phyloP scores from a whole-genome alignment of 2,797 vertebrate genomes.

The Aplochiton taeniatus region DNA sequence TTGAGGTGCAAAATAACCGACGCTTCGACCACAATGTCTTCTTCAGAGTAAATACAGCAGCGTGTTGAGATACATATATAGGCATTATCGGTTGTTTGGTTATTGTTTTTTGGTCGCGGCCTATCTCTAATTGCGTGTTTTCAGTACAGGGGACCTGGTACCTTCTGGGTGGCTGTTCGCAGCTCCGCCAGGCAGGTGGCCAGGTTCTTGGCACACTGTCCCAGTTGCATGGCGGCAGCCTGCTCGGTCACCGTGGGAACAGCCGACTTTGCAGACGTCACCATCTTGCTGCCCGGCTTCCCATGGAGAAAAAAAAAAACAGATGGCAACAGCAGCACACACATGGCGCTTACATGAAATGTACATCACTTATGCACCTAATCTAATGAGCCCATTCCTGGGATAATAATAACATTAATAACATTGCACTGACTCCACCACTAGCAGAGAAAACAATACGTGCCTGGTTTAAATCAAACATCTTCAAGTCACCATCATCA shows the following conservation, averaged over 20 bases:
- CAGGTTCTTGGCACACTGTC: slow-evolving; percentile 97
- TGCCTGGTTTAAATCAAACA: too few species aligned
- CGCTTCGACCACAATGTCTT: too few species aligned
- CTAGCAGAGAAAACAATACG: too few species aligned
- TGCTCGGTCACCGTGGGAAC: slow-evolving; percentile 95
- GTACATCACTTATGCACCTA: too few species aligned
- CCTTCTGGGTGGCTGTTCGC: slow-evolving; percentile 94
- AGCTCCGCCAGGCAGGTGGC: slow-evolving; percentile 96
- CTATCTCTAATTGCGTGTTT: slow-evolving; percentile 11
- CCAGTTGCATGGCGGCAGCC: slow-evolving; percentile 96
- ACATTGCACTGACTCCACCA: too few species aligned
- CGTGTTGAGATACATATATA: too few species aligned
- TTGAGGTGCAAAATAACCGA: too few species aligned
- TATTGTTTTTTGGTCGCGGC: not conserved
- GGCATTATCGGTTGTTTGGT: too few species aligned
- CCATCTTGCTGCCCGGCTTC: slow-evolving; percentile 98
- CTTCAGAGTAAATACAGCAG: too few species aligned
- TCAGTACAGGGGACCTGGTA: slow-evolving; percentile 39
- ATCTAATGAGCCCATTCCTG: too few species aligned
- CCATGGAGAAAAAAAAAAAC: slow-evolving; percentile 20
- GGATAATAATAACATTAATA: too few species aligned
- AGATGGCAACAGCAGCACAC: slow-evolving; percentile 23
- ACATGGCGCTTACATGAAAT: not conserved
- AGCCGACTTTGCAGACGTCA: slow-evolving; percentile 92
- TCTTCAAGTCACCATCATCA: too few species aligned